Base-by-base conservation (phyloP, 1,140 invertebrate genomes). In the Brachionus koreanus region DNA sequence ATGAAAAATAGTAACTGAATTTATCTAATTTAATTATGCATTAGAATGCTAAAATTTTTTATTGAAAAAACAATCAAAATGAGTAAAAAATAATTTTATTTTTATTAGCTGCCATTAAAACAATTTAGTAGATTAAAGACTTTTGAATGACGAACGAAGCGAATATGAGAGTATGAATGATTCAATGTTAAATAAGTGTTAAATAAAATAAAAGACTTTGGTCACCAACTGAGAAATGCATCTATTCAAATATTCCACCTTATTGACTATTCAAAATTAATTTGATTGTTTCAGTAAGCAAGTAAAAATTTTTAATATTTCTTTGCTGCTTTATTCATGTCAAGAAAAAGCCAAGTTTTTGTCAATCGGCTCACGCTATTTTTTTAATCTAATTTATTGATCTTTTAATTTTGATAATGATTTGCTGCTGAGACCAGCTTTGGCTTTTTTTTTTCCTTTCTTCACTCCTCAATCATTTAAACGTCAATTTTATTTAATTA, bases 331-430 rank as follows among this genome's bases (percentile, higher is more conserved):
- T 52, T 16, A 16, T 16, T 52, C 49, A 52, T 52, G 49, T 52
- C 49, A 65, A 65, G 61, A 65, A 65, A 65, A n/a, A n/a, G 61
- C 19, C 29, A 65, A 65, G 33, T 65, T 65, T 65, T 65, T n/a
- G 33, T 52, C 49, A 52, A 52, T 52, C 49, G 33, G 29, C 61
- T 65, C 61, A 69, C 65, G 65, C 65, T 69, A 69, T 69, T 37
- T 69, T 69, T 69, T 37, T 69, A 69, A 69, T 69, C 65, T 37
- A 69, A n/a, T n/a, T n/a, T n/a, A n/a, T n/a, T n/a, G n/a, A n/a
- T n/a, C n/a, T n/a, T n/a, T n/a, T n/a, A n/a, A 69, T 69, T 69
- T 19, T 69, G 61, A 65, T 69, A 39, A 69, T 69, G 35, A 69
- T 69, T 37, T 39, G 35, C 65, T 69, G 65, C 35, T 69, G 29